Evolutionary conservation across 2,797 vertebrate species (phyloP), one percentile per base, ranked within the genome.

Genomic region (Amblyopsis hoosieri): DNA sequence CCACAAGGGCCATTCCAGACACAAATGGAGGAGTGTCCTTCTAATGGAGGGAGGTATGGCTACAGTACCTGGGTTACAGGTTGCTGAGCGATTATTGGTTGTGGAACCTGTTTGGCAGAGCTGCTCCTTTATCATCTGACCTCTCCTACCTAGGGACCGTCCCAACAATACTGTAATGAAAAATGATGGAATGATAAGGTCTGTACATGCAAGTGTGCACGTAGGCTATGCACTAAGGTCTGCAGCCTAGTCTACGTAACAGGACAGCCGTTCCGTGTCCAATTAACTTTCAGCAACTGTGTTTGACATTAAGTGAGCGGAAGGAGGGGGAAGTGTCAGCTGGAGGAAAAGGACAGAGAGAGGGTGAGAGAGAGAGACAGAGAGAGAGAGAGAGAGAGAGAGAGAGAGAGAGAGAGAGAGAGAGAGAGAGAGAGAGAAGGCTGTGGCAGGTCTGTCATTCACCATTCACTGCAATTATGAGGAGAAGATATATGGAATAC

Each of bases 401-500:
- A 37, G 6, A 37, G 6, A 37, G 6, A 37, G 5, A 37, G 5
- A 37, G 33, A 37, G 33, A 37, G 5, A 37, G 33, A 37, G 33
- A 37, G 33, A 37, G 33, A 8, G 33, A 37, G 33, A 37, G 33
- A 37, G 33, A 37, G 7, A 37, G 33, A 37, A 37, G 8, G 33
- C 33, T 37, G 8, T 37, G 33, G 33, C 33, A 45, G 54, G 56
- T 68, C 11, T 10, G 42, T 1, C 50, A 54, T 61, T 19, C 47
- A 52, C 66, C 54, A 54, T 76, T 77, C 54, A 49, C 46, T 60
- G 64, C 51, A 60, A 57, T 74, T 75, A 62, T 60, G 54, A 66
- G 54, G 55, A 80, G 74, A 85, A 86, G 56, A 81, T 87, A 80
- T 66, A 47, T 62, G 54, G 12, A 46, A 45, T 65, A 61, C 51